phyloP scores from a whole-genome alignment of 2,113 vertebrate species.

The Thalassarche chlororhynchos region DNA sequence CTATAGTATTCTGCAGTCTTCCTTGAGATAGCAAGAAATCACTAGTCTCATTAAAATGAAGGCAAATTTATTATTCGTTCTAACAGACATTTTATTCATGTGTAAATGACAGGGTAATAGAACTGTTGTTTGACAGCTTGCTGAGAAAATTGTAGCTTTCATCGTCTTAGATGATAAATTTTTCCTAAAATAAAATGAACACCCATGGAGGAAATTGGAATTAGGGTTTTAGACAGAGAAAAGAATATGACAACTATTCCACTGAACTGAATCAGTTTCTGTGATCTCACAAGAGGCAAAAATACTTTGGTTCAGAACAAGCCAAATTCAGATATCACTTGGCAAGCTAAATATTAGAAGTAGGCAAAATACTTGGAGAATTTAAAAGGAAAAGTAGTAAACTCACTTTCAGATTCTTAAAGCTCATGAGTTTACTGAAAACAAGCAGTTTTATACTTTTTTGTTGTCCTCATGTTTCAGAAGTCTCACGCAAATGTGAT shows the following conservation, averaged over 20 bases:
- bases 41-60: conserved; percentile 19
- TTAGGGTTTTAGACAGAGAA: not conserved
- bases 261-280: not conserved
- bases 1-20: not conserved
- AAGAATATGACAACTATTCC: conserved; percentile 9
- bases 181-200: conserved; percentile 64
- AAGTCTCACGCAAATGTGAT: not conserved
- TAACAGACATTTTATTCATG: conserved; percentile 61
- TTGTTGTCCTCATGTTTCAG: not conserved
- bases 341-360: not conserved
- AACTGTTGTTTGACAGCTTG: conserved; percentile 63
- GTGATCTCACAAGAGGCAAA: not conserved
- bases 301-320: conserved; percentile 10
- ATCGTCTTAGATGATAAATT: conserved; percentile 52
- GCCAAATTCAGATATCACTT: not conserved
- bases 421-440: not conserved
- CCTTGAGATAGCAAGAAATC: conserved; percentile 6
- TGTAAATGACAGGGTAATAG: conserved; percentile 60
- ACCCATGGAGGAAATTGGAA: conserved; percentile 4
- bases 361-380: not conserved
- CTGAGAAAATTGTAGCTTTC: conserved; percentile 64
- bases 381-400: not conserved
- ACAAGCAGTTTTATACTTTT: not conserved
- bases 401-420: not conserved
- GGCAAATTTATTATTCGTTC: conserved; percentile 57